Percentiles rank a stretch among this genome's conserved stretches.
Conservation (phyloP, 2,888 invertebrate species). For the Agonopterix heracliana region DNA sequence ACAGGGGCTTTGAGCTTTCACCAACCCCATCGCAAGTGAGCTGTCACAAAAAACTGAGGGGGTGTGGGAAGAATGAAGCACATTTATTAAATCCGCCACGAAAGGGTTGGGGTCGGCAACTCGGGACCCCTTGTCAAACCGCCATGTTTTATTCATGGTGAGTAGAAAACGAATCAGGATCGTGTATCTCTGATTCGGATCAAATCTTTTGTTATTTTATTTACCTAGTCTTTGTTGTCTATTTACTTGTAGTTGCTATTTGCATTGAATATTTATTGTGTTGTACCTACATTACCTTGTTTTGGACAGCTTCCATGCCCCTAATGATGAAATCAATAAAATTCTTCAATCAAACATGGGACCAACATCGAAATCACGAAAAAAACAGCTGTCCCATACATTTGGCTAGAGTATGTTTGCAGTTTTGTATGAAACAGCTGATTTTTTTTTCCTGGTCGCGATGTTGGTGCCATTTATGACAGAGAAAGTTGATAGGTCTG, state of each 20-base stretch:
- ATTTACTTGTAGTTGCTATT: not conserved
- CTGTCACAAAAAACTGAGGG: slow-evolving; percentile 54
- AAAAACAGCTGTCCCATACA: too few relatives aligned
- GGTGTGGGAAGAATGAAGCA: slow-evolving; percentile 35
- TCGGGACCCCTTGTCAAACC: slow-evolving; percentile 31
- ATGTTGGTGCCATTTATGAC: too few relatives aligned
- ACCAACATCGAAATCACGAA: too few relatives aligned
- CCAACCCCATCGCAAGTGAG: slow-evolving; percentile 36
- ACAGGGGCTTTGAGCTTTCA: slow-evolving; percentile 4
- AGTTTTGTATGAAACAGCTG: too few relatives aligned
- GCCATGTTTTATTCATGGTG: slow-evolving; percentile 69
- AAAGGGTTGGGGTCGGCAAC: slow-evolving; percentile 46
- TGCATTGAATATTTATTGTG: not conserved
- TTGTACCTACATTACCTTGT: too few relatives aligned
- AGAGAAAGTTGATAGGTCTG: too few relatives aligned
- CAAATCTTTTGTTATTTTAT: slow-evolving; percentile 50
- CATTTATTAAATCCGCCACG: slow-evolving; percentile 54
- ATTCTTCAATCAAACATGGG: too few relatives aligned
- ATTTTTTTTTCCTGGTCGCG: too few relatives aligned
- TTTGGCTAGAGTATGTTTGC: too few relatives aligned
- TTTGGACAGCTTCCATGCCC: too few relatives aligned
- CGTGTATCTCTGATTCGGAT: slow-evolving; percentile 42
- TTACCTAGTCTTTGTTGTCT: not conserved
- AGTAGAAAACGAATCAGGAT: slow-evolving; percentile 48
- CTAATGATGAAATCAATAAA: too few relatives aligned